These are phyloP conservation scores for Merodon equestris DNA, from an alignment of 2,888 invertebrate genomes.

Conservation along the genomic window DNA sequence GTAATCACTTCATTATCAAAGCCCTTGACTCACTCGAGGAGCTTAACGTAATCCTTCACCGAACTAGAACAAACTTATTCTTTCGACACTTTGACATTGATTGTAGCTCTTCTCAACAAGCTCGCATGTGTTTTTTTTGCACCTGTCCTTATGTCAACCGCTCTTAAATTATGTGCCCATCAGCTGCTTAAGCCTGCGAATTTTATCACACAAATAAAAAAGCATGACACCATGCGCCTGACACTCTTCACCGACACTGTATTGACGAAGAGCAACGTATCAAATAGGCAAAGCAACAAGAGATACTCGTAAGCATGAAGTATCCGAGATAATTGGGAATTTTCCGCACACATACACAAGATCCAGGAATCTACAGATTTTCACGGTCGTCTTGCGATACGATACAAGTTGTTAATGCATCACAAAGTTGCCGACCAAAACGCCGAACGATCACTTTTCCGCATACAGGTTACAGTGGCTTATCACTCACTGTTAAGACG, in stretches of 20 bases:
- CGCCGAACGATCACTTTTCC: constrained; percentile 41
- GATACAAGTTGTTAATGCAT: background rate
- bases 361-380: constrained; percentile 26
- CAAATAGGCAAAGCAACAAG: constrained; percentile 9
- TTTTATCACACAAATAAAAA: no score
- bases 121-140: no score
- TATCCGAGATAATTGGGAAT: constrained; percentile 27
- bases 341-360: constrained; percentile 44
- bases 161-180: constrained; percentile 14
- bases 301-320: no score
- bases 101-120: constrained; percentile 20
- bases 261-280: constrained; percentile 25
- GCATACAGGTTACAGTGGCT: constrained; percentile 36
- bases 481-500: constrained; percentile 42
- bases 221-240: no score
- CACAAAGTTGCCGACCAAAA: constrained; percentile 23
- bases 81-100: constrained; percentile 7
- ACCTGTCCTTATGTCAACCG: constrained; percentile 9
- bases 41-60: constrained; percentile 16
- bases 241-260: background rate
- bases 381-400: constrained; percentile 39
- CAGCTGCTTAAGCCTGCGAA: background rate
- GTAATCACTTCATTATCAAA: constrained; percentile 40
- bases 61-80: background rate
- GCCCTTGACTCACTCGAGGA: constrained; percentile 47